A percentile compares a stretch with the other conserved stretches of the same genome.
These are phyloP conservation scores for Meganola albula DNA, from an alignment of 2,888 invertebrate genomes.

Conservation along the genomic window DNA sequence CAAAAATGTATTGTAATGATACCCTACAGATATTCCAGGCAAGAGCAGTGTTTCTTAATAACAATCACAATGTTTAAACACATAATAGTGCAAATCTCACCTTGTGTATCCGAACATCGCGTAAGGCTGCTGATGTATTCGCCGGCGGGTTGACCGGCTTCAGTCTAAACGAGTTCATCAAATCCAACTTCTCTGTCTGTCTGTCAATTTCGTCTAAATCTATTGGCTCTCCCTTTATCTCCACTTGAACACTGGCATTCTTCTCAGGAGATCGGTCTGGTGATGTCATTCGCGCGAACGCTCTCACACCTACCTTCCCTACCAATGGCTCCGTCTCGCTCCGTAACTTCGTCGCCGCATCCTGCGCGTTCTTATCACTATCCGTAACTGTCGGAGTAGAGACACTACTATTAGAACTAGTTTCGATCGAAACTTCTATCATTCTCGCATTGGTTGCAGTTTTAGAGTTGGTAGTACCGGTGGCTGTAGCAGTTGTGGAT, in stretches of 20 bases:
- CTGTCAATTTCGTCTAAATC: slow-evolving; percentile 59
- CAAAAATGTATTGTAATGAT: too few relatives aligned
- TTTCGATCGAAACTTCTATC: slow-evolving; percentile 40
- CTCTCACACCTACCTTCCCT: slow-evolving; percentile 60
- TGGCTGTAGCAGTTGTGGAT: slow-evolving; percentile 32
- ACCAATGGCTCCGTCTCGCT: slow-evolving; percentile 41
- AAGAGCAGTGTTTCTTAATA: too few relatives aligned
- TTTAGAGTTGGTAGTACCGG: slow-evolving; percentile 21
- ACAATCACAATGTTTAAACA: too few relatives aligned
- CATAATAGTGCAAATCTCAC: slow-evolving; percentile 40
- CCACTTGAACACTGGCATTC: slow-evolving; percentile 45
- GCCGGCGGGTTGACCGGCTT: slow-evolving; percentile 47
- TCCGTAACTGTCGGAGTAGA: slow-evolving; percentile 52
- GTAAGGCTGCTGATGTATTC: slow-evolving; percentile 30
- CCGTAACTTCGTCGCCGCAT: slow-evolving; percentile 47
- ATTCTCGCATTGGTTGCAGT: slow-evolving; percentile 23
- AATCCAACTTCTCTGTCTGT: slow-evolving; percentile 55
- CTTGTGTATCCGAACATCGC: slow-evolving; percentile 61
- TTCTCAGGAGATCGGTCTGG: slow-evolving; percentile 23
- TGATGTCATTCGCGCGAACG: slow-evolving; percentile 65
- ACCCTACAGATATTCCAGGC: too few relatives aligned
- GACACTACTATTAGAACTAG: slow-evolving; percentile 39
- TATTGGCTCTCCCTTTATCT: slow-evolving; percentile 64
- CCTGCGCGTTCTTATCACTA: slow-evolving; percentile 44
- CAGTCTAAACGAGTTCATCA: slow-evolving; percentile 59